phyloP scores from a whole-genome alignment of 2,113 vertebrate genomes.

The Noturus placidus region DNA sequence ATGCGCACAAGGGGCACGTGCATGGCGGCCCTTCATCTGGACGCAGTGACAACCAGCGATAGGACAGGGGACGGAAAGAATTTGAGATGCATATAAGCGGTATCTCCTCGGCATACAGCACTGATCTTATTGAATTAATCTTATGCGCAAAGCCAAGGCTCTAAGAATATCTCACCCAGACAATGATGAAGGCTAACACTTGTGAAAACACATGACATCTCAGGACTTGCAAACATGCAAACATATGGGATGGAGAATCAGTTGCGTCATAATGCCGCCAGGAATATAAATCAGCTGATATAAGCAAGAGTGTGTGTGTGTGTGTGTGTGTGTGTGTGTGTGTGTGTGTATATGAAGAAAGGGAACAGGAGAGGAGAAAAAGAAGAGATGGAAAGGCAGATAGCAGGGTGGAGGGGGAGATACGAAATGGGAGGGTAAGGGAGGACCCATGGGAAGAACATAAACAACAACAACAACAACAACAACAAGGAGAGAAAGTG shows the following conservation, averaged over 20 bases:
- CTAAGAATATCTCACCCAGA: slow-evolving; percentile 8
- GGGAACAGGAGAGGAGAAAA: not conserved
- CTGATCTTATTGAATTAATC: not conserved
- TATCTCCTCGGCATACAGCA: not conserved
- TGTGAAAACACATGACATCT: slow-evolving; percentile 22
- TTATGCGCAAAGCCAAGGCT: slow-evolving; percentile 3
- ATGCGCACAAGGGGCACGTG: slow-evolving; percentile 89
- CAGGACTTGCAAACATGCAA: slow-evolving; percentile 10
- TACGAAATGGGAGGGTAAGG: slow-evolving; percentile 39
- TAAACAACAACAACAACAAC: slow-evolving; percentile 15
- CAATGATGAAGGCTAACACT: not conserved
- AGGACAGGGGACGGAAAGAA: slow-evolving; percentile 22
- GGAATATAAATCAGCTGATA: slow-evolving; percentile 35
- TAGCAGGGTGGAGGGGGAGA: slow-evolving; percentile 52
- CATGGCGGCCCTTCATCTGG: slow-evolving; percentile 85
- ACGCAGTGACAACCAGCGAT: slow-evolving; percentile 36
- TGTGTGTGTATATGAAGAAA: not conserved
- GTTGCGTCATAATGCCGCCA: slow-evolving; percentile 33
- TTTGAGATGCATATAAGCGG: slow-evolving; percentile 10
- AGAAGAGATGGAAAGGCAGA: slow-evolving; percentile 43
- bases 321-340: not conserved
- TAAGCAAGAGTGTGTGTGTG: slow-evolving; percentile 18
- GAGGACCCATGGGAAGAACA: slow-evolving; percentile 38
- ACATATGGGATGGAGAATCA: slow-evolving; percentile 18
- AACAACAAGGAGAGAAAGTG: slow-evolving; percentile 20